Conservation (phyloP, 1,140 invertebrate genomes). For the Drosophila pseudoobscura region DNA sequence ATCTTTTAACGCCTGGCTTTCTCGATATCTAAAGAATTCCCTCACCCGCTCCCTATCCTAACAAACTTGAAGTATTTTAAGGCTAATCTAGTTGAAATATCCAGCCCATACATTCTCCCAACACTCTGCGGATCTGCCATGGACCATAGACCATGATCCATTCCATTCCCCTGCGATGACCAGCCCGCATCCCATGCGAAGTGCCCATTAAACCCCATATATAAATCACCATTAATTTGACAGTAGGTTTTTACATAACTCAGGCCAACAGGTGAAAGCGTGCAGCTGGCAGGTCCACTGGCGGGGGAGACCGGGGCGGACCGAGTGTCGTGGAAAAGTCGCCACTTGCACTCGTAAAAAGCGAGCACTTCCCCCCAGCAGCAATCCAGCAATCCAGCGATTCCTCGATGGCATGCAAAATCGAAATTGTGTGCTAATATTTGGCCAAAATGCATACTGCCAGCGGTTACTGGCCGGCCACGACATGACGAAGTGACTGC, state of each 20-base stretch:
- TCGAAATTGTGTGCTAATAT: slow-evolving; percentile 80
- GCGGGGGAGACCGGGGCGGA: background rate
- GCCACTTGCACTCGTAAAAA: slow-evolving; percentile 75
- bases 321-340: slow-evolving; percentile 60
- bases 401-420: slow-evolving; percentile 64
- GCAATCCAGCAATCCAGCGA: background rate
- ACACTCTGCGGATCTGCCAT: slow-evolving; percentile 22
- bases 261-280: slow-evolving; percentile 73
- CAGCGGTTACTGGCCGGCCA: slow-evolving; percentile 32
- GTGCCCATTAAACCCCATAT: slow-evolving; percentile 63
- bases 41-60: background rate
- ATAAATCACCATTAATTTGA: slow-evolving; percentile 81
- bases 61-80: slow-evolving; percentile 19
- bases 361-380: slow-evolving; percentile 42
- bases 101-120: slow-evolving; percentile 13
- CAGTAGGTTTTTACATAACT: slow-evolving; percentile 77
- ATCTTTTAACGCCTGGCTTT: slow-evolving; percentile 14
- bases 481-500: slow-evolving; percentile 62
- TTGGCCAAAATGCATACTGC: slow-evolving; percentile 51
- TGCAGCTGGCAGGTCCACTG: slow-evolving; percentile 50
- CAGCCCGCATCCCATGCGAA: slow-evolving; percentile 44
- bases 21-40: slow-evolving; percentile 8
- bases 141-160: background rate
- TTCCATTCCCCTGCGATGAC: background rate
- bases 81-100: slow-evolving; percentile 11